Evolutionary conservation across 2,888 invertebrate genomes (phyloP), one percentile per base, ranked within the genome.

Genomic region (Euproctis similis): DNA sequence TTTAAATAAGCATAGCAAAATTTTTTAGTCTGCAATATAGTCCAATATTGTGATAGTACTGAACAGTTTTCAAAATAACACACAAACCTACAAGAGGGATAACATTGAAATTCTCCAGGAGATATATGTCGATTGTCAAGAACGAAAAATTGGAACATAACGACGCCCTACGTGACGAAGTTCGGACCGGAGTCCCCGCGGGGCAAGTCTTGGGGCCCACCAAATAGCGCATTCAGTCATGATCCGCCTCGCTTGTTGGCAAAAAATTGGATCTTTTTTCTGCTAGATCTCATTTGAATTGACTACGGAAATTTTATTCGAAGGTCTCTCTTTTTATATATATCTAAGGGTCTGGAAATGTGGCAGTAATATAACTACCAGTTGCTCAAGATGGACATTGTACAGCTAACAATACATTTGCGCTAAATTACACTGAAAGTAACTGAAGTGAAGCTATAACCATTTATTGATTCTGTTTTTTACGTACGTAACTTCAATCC

Each of bases 71-170:
- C n/a, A n/a, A n/a, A n/a, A n/a, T n/a, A n/a, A n/a, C n/a, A n/a
- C n/a, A n/a, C n/a, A n/a, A n/a, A n/a, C n/a, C n/a, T n/a, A n/a
- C 31, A 28, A 39, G 37, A 37, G 31, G 31, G 32, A 31, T 26
- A 36, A 35, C 27, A 40, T 17, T 25, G 26, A 30, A 38, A 39
- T 37, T 35, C 29, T 36, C 26, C 21, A 9, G 21, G 39, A 49
- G 57, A 62, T 48, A 51, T 53, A 62, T 55, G 35, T 32, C 37
- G 35, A 47, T 44, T 55, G 56, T 53, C 53, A 59, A 56, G 53
- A 49, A 58, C 64, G 64, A 72, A 71, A 74, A 73, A 73, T 72
- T 62, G 71, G 62, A 51, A 68, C 63, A 67, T 69, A 69, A 70
- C 60, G 55, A 57, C 39, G 33, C 37, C 42, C 51, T 68, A 70